phyloP scores from a whole-genome alignment of 2,113 vertebrate genomes.

The Casuarius casuarius region DNA sequence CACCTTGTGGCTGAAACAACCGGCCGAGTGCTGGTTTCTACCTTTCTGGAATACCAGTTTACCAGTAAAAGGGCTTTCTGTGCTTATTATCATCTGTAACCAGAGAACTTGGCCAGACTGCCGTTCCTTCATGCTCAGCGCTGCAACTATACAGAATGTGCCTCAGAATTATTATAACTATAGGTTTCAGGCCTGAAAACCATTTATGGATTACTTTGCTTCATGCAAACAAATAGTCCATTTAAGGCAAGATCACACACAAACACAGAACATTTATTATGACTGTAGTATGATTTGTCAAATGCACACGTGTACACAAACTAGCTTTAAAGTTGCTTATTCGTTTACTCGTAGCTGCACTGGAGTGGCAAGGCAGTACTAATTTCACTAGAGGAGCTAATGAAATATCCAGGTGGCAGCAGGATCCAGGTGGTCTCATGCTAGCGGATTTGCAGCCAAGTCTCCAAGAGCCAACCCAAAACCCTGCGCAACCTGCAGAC shows the following conservation, averaged over 20 bases:
- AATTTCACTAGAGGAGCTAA: background rate
- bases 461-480: background rate
- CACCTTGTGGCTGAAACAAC: rapidly evolving
- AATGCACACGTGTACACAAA: background rate
- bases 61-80: background rate
- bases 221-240: background rate
- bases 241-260: background rate
- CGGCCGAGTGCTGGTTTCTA: background rate
- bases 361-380: background rate
- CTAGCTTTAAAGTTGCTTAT: background rate
- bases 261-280: background rate
- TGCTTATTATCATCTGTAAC: background rate
- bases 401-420: background rate
- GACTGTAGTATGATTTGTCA: background rate
- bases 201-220: background rate
- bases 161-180: background rate
- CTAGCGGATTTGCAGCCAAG: rapidly evolving
- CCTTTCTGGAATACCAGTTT: background rate
- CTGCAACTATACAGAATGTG: background rate
- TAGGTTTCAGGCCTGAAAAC: background rate
- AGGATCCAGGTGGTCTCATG: rapidly evolving
- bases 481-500: background rate
- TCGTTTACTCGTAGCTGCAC: background rate
- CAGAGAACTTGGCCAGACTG: background rate
- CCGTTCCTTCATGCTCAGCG: background rate